These are phyloP conservation scores for Hoplias malabaricus DNA, from an alignment of 2,113 vertebrate genomes.

Conservation along the genomic window DNA sequence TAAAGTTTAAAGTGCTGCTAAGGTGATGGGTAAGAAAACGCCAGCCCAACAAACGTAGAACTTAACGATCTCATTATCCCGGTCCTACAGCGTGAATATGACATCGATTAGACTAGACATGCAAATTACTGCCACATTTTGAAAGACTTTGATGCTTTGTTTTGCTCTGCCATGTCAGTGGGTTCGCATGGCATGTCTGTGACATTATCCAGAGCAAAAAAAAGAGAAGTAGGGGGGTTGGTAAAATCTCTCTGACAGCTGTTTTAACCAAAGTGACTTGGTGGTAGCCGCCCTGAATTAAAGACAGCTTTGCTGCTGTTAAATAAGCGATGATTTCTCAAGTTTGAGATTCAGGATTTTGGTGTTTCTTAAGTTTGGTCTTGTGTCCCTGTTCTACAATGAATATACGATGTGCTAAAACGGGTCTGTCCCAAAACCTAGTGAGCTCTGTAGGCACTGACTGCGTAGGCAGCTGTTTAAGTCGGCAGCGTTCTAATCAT, in stretches of 20 bases:
- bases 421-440: too few relatives aligned
- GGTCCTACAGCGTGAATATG: neutral
- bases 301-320: neutral
- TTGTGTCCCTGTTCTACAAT: too few relatives aligned
- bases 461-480: too few relatives aligned
- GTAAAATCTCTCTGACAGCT: neutral
- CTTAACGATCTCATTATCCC: neutral
- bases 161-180: neutral
- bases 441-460: too few relatives aligned
- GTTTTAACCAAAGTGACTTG: neutral
- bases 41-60: too few relatives aligned
- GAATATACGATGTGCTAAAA: too few relatives aligned
- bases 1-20: neutral
- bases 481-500: too few relatives aligned
- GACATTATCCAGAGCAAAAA: neutral
- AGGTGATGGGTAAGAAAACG: too few relatives aligned
- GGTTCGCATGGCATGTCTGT: neutral
- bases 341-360: too few relatives aligned
- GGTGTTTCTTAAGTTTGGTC: too few relatives aligned
- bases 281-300: neutral
- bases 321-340: too few relatives aligned
- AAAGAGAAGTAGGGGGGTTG: neutral
- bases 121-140: neutral
- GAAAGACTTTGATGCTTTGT: neutral
- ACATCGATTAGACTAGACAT: neutral